A percentile compares a stretch with the other conserved stretches of the same genome.
These are phyloP conservation scores for Sminthurinus signatus DNA, from an alignment of 1,140 invertebrate species.

Conservation along the genomic window DNA sequence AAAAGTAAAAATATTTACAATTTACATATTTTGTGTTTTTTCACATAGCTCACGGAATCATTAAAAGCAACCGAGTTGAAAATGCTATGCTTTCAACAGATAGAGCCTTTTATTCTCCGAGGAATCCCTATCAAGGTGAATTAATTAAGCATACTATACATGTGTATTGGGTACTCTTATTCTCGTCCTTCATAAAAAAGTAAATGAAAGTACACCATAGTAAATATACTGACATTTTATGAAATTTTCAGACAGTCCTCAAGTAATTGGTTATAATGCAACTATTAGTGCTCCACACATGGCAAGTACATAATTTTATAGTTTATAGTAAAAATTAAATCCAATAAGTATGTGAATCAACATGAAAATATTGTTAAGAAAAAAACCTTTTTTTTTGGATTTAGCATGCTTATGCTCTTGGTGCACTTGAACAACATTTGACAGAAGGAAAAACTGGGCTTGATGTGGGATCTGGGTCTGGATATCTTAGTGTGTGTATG, in stretches of 20 bases:
- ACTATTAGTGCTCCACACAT: slow-evolving; percentile 98
- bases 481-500: slow-evolving; percentile 60
- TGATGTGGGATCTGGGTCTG: slow-evolving; percentile 68
- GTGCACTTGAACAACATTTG: slow-evolving; percentile 76
- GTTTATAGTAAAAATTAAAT: not conserved
- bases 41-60: slow-evolving; percentile 73
- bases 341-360: not conserved
- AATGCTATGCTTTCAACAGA: slow-evolving; percentile 80
- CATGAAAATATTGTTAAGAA: not conserved
- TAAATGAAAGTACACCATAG: too few species aligned
- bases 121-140: slow-evolving; percentile 67
- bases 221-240: too few species aligned
- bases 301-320: slow-evolving; percentile 53
- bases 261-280: slow-evolving; percentile 78
- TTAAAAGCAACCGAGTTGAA: slow-evolving; percentile 69
- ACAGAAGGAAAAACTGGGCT: slow-evolving; percentile 69
- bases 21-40: slow-evolving; percentile 15
- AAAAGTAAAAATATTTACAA: not conserved
- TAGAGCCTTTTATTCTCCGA: slow-evolving; percentile 65
- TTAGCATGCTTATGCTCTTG: slow-evolving; percentile 85
- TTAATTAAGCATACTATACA: slow-evolving; percentile 83
- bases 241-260: slow-evolving; percentile 68
- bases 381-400: not conserved
- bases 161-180: slow-evolving; percentile 96
- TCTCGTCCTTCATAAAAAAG: slow-evolving; percentile 55